Percentiles rank a stretch among this genome's conserved stretches.
These are phyloP conservation scores for Varanus komodoensis DNA, from an alignment of 2,113 vertebrate genomes.

Conservation along the genomic window DNA sequence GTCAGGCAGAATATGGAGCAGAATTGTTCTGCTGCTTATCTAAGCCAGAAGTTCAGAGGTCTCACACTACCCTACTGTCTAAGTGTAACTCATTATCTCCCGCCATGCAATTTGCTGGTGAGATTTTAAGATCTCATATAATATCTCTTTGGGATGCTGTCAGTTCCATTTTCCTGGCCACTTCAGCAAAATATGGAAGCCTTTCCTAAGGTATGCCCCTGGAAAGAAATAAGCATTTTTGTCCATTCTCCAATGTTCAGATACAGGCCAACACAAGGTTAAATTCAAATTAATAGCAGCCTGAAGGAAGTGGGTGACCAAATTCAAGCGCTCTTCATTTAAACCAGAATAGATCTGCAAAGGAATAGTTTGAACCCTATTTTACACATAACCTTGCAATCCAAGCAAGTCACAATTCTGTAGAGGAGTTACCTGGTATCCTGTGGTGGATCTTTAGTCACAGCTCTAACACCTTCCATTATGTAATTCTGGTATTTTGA, in stretches of 20 bases:
- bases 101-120: neutral
- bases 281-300: neutral
- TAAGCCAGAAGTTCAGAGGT: neutral
- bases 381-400: neutral
- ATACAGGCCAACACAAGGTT: neutral
- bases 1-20: too few species aligned
- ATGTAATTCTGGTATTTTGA: constrained; percentile 94
- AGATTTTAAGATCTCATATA: neutral
- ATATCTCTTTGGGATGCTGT: neutral
- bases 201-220: neutral
- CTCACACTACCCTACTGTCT: neutral
- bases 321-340: neutral
- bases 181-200: neutral
- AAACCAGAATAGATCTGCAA: neutral
- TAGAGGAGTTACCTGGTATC: constrained; percentile 81
- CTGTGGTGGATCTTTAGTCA: constrained; percentile 86
- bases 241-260: neutral
- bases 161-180: neutral
- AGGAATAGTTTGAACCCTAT: neutral
- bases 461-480: constrained; percentile 92
- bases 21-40: neutral
- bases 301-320: neutral
- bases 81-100: neutral
- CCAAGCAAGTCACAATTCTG: neutral
- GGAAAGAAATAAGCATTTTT: neutral